A percentile compares a stretch with the other conserved stretches of the same genome.
These are phyloP conservation scores for Atethmia centrago DNA, from an alignment of 2,888 invertebrate species.

Conservation along the genomic window DNA sequence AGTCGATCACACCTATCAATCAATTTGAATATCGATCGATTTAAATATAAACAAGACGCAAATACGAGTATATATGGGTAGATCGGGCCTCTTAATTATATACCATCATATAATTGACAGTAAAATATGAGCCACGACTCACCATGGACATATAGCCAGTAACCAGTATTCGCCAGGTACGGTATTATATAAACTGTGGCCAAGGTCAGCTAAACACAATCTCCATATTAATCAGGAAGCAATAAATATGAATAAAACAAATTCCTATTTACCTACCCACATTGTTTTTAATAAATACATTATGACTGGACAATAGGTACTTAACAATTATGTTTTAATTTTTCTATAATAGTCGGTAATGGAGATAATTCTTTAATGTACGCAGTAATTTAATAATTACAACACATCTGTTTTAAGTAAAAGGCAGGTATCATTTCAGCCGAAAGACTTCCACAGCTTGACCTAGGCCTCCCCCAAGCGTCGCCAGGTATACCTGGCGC, in stretches of 20 bases:
- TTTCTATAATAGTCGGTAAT: not conserved
- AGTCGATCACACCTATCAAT: too few relatives aligned
- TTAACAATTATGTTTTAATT: slow-evolving; percentile 10
- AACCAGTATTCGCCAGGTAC: not conserved
- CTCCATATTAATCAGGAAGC: slow-evolving; percentile 57
- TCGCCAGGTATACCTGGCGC: too few relatives aligned
- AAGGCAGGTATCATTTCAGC: too few relatives aligned
- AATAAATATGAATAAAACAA: slow-evolving; percentile 45
- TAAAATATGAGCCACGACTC: slow-evolving; percentile 13
- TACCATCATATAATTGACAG: slow-evolving; percentile 17
- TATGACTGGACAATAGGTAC: slow-evolving; percentile 20
- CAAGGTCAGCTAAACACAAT: slow-evolving; percentile 43
- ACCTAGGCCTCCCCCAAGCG: too few relatives aligned
- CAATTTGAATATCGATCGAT: not conserved
- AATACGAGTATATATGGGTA: not conserved
- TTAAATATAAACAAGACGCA: not conserved
- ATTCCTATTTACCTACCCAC: slow-evolving; percentile 32
- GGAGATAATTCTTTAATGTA: not conserved
- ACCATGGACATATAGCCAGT: not conserved
- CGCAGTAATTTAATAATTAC: not conserved
- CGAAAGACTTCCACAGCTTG: too few relatives aligned
- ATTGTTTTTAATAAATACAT: slow-evolving; percentile 25
- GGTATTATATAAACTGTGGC: slow-evolving; percentile 21
- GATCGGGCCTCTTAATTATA: slow-evolving; percentile 21
- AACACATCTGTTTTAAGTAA: too few relatives aligned